These are phyloP conservation scores for Corythornis vintsioides DNA, from an alignment of 2,113 vertebrate species.

Conservation along the genomic window DNA sequence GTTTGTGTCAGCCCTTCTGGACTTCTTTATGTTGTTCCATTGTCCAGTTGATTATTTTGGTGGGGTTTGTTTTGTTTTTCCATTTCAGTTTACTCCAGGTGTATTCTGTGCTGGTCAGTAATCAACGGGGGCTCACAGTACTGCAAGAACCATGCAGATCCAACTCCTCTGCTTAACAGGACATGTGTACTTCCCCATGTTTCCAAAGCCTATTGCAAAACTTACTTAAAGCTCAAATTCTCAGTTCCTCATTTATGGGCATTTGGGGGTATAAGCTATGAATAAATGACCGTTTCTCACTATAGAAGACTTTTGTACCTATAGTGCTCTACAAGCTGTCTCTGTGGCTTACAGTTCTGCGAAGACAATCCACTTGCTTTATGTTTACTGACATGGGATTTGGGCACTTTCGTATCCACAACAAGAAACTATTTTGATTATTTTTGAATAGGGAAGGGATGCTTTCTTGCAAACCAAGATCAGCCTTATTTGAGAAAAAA, in stretches of 20 bases:
- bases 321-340: background rate
- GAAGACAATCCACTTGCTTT: background rate
- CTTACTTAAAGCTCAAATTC: background rate
- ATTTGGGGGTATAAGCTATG: background rate
- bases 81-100: background rate
- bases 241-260: background rate
- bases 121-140: rapidly evolving
- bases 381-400: background rate
- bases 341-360: background rate
- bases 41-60: background rate
- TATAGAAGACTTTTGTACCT: background rate
- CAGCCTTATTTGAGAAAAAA: background rate
- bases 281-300: background rate
- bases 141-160: background rate
- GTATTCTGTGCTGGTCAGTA: background rate
- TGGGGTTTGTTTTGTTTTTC: background rate
- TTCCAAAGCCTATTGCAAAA: background rate
- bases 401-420: background rate
- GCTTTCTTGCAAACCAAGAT: background rate
- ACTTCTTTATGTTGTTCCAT: background rate
- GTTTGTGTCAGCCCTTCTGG: background rate
- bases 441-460: background rate
- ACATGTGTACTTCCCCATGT: rapidly evolving
- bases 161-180: background rate
- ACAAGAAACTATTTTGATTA: background rate